Conservation (phyloP, 1,140 invertebrate species). For the Mactra quadrangularis region DNA sequence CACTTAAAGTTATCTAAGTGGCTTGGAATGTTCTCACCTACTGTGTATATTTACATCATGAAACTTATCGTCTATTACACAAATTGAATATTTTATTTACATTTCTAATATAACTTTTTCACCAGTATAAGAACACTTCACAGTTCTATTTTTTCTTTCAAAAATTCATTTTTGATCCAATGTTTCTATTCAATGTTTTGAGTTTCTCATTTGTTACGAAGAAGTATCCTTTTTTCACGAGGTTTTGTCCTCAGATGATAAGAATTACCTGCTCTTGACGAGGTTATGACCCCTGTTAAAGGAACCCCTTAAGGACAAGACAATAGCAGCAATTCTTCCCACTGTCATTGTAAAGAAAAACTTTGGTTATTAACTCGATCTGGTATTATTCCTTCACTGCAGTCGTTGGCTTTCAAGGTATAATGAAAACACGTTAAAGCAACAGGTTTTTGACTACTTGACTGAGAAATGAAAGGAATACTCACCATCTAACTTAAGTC, state of each 20-base stretch:
- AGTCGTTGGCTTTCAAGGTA: slow-evolving; percentile 2
- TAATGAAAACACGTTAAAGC: slow-evolving; percentile 33
- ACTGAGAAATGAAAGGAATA: slow-evolving; percentile 31
- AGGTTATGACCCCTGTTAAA: slow-evolving; percentile 36
- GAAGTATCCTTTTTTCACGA: slow-evolving; percentile 28
- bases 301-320: slow-evolving; percentile 29
- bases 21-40: too few species aligned
- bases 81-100: too few species aligned
- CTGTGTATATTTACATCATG: too few species aligned
- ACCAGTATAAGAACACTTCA: too few species aligned
- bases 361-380: slow-evolving; percentile 47
- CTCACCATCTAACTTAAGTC: slow-evolving; percentile 33
- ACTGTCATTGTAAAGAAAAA: slow-evolving; percentile 27
- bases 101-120: too few species aligned
- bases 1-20: too few species aligned
- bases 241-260: slow-evolving; percentile 23
- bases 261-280: slow-evolving; percentile 54
- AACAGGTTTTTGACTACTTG: slow-evolving; percentile 30
- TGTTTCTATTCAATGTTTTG: neutral
- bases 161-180: neutral
- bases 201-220: slow-evolving; percentile 15
- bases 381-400: slow-evolving; percentile 12
- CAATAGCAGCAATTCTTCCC: slow-evolving; percentile 47
- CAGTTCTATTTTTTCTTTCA: neutral
- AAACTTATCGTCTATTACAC: too few species aligned